These are phyloP conservation scores for Rhagoletis pomonella DNA, from an alignment of 1,140 invertebrate species.

Conservation along the genomic window DNA sequence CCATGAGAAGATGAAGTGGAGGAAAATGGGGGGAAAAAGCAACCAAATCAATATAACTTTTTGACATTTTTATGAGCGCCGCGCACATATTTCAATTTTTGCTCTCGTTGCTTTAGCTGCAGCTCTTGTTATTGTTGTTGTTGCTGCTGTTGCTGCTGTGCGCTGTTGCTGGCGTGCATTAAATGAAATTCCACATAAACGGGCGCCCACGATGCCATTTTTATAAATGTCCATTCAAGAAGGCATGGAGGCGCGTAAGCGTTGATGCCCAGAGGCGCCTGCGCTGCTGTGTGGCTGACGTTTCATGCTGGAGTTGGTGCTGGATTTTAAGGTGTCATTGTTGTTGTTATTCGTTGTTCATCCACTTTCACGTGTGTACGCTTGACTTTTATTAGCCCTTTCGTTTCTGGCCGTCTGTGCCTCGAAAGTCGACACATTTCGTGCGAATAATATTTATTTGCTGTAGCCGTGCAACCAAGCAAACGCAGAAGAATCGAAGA, in stretches of 20 bases:
- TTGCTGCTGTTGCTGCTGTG: background rate
- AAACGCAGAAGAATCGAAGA: background rate
- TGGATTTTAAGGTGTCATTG: background rate
- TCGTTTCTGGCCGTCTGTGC: too few species aligned
- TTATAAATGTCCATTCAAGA: slow-evolving; percentile 44
- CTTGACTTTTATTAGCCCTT: background rate
- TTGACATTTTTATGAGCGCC: slow-evolving; percentile 74
- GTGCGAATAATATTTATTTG: slow-evolving; percentile 60
- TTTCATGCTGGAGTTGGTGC: background rate
- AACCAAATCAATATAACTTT: slow-evolving; percentile 54
- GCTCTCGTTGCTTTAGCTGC: background rate
- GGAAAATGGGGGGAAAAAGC: background rate
- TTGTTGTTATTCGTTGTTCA: background rate
- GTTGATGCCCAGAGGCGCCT: slow-evolving; percentile 57
- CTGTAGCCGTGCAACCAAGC: slow-evolving; percentile 43
- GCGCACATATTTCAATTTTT: slow-evolving; percentile 72
- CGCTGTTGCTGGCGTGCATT: slow-evolving; percentile 11
- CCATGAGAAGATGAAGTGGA: background rate
- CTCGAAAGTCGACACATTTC: slow-evolving; percentile 55
- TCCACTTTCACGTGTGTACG: background rate
- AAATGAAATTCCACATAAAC: slow-evolving; percentile 57
- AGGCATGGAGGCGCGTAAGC: slow-evolving; percentile 4
- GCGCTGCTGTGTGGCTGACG: background rate
- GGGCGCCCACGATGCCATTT: slow-evolving; percentile 57
- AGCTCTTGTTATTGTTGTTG: slow-evolving; percentile 14